Evolutionary conservation across 2,888 invertebrate genomes (phyloP).

Genomic region (Eupithecia exiguata): DNA sequence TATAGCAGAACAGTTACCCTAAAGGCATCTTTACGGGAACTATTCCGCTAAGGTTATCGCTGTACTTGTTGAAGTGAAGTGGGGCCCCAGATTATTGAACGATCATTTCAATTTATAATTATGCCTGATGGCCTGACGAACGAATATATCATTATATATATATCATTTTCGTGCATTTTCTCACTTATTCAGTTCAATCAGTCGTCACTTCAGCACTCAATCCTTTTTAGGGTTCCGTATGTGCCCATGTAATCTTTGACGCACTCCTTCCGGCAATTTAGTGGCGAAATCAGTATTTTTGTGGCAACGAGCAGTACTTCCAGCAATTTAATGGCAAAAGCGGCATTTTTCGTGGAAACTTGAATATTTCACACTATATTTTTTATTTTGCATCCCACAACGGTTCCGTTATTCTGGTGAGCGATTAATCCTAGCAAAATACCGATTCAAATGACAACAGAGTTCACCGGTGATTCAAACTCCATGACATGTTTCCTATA

Average conservation of each 20-base stretch:
- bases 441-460: not conserved
- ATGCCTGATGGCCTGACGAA: too few relatives aligned
- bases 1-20: too few relatives aligned
- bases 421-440: not conserved
- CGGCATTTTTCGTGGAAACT: not conserved
- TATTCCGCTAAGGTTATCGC: not conserved
- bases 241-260: not conserved
- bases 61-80: not conserved
- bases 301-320: not conserved
- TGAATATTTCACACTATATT: too few relatives aligned
- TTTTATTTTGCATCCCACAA: not conserved
- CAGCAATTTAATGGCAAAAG: not conserved
- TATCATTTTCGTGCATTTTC: not conserved
- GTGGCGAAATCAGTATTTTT: not conserved
- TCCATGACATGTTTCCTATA: slow-evolving; percentile 9
- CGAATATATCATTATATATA: not conserved
- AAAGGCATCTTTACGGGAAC: not conserved
- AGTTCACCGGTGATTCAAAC: slow-evolving; percentile 12
- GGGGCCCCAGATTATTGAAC: not conserved
- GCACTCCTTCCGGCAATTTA: not conserved
- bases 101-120: not conserved
- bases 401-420: not conserved
- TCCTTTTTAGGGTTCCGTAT: not conserved
- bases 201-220: not conserved
- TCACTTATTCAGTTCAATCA: not conserved